These are phyloP conservation scores for Chiroxiphia lanceolata DNA, from an alignment of 2,797 vertebrate genomes.

Conservation along the genomic window DNA sequence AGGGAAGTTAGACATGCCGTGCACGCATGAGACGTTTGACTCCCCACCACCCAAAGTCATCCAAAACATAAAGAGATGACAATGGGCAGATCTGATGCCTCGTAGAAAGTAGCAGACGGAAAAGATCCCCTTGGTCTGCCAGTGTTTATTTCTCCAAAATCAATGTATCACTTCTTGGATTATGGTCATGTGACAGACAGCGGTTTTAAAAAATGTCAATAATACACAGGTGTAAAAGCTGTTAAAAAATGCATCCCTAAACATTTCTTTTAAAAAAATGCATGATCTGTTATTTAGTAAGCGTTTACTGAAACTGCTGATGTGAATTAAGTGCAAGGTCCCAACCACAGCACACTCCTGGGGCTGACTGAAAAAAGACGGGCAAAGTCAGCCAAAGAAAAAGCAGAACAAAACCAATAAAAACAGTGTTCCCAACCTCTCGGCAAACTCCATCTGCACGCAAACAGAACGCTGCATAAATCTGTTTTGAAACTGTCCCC, in stretches of 20 bases:
- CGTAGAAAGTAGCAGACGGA: neutral
- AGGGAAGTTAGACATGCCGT: fast-evolving
- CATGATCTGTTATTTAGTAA: neutral
- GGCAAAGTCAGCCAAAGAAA: constrained; percentile 31
- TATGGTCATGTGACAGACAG: fast-evolving
- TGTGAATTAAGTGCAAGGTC: constrained; percentile 36
- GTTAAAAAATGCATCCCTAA: neutral
- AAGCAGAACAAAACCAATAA: constrained; percentile 5
- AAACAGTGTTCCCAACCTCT: neutral
- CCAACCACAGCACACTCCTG: neutral
- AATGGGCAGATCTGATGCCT: neutral
- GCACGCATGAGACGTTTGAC: fast-evolving
- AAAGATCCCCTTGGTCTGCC: neutral
- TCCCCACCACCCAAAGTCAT: neutral
- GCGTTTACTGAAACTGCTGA: constrained; percentile 41
- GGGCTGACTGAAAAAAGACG: neutral
- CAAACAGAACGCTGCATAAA: constrained; percentile 8
- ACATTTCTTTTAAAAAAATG: neutral
- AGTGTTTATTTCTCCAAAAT: neutral
- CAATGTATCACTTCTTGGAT: neutral
- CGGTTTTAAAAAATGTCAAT: neutral
- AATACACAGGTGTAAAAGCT: constrained; percentile 20
- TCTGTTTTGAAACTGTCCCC: neutral
- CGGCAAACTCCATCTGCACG: neutral
- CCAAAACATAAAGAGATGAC: neutral